Base-by-base conservation (phyloP, 2,888 invertebrate genomes). In the Eurytoma adleriae region DNA sequence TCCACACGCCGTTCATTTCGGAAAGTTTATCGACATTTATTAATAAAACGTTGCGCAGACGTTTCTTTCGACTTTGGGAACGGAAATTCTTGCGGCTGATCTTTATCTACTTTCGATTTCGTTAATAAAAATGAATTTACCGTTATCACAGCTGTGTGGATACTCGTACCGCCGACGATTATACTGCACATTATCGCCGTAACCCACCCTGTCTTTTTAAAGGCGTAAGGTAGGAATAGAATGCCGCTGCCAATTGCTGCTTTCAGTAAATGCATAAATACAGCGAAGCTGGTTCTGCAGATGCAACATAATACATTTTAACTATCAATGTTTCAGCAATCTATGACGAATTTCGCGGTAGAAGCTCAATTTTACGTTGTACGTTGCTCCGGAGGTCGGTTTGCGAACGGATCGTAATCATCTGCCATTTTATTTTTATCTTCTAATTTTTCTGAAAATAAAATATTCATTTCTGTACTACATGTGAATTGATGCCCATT, bases 161-260 rank as follows among this genome's bases (percentile, higher is more conserved):
- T 96, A 89, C 96, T 97, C 68, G 98, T 92, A 80, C 95, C 91
- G 14, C 73, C 79, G 12, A 82, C 18, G 13, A 79, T 7, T 30
- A 77, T 48, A 56, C 69, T 67, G 56, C 57, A 64, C 1, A 69
- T 12, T 2, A 79, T 20, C 0, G 73, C 79, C 1, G 95, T 94
- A 68, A 94, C 92, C 10, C 97, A 91, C 2, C 98, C 98, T 16
- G 96, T 94, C 89, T 96, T 95, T 87, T 94, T 94, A 91, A 97
- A 96, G 10, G 97, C 97, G 86, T 95, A 93, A 0, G 98, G 98
- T 94, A 98, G 95, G 16, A 98, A 97, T 86, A 98, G 92, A 87
- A 98, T 95, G 0, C 98, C 98, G 0, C 96, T 96, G 0, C 96
- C 99, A 14, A 98, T 92, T 20, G 98, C 98, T 69, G 97, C 96